These are phyloP conservation scores for Drosophila paucipuncta DNA, from an alignment of 2,888 invertebrate genomes.

Conservation along the genomic window DNA sequence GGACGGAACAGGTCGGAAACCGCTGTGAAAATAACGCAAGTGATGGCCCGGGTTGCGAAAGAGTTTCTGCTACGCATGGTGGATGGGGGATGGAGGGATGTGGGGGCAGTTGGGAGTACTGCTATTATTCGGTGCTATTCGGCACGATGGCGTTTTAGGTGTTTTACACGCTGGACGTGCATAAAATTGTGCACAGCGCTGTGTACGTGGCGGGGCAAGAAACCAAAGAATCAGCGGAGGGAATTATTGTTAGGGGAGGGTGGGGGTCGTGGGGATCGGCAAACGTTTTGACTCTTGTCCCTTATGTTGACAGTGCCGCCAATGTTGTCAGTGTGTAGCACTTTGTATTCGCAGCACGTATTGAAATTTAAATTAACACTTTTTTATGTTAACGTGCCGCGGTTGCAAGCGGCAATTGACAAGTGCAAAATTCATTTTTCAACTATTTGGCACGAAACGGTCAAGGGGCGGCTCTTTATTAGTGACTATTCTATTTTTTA, in stretches of 20 bases:
- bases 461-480: constrained; percentile 35
- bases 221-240: constrained; percentile 9
- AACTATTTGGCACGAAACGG: constrained; percentile 38
- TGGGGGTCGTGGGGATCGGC: not conserved
- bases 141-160: constrained; percentile 72
- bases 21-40: constrained; percentile 53
- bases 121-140: constrained; percentile 20
- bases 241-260: constrained; percentile 7
- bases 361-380: constrained; percentile 83
- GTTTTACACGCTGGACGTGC: constrained; percentile 81
- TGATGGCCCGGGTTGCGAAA: constrained; percentile 8
- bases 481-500: constrained; percentile 26
- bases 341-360: constrained; percentile 78
- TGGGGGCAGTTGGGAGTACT: too few relatives aligned
- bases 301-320: constrained; percentile 13
- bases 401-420: constrained; percentile 55
- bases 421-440: constrained; percentile 43
- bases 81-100: not conserved
- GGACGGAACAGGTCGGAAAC: constrained; percentile 34
- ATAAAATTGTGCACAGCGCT: constrained; percentile 75
- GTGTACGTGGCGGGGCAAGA: constrained; percentile 58
- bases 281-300: constrained; percentile 25
- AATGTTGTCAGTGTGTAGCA: constrained; percentile 17
- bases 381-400: constrained; percentile 80
- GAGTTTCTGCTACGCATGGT: constrained; percentile 1